Evolutionary conservation across 2,888 invertebrate genomes (phyloP).

Genomic region (Acanthosepion lycidas): DNA sequence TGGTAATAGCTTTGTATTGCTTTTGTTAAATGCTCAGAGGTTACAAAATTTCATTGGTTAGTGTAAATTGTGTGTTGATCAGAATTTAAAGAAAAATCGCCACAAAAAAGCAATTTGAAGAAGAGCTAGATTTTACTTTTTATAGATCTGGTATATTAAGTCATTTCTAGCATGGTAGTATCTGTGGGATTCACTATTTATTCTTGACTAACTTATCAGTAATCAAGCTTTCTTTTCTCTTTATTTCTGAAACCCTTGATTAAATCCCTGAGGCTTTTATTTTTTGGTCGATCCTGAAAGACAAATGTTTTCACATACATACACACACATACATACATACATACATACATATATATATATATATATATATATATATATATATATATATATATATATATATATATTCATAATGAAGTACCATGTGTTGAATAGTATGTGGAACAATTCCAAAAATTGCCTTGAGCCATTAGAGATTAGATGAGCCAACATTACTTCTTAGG

Average conservation of each 20-base stretch:
- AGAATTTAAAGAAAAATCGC: too few species aligned
- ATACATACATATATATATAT: too few species aligned
- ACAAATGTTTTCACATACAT: too few species aligned
- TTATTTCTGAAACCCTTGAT: background rate
- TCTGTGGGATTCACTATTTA: background rate
- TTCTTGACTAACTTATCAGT: background rate
- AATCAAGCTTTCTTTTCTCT: background rate
- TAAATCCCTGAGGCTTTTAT: background rate
- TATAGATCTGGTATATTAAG: too few species aligned
- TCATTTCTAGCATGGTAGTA: too few species aligned
- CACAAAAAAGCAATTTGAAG: too few species aligned
- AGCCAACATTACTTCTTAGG: background rate
- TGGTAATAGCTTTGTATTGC: background rate
- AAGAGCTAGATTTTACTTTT: too few species aligned
- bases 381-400: background rate
- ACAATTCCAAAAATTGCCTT: background rate
- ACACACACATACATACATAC: too few species aligned
- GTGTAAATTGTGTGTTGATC: too few species aligned
- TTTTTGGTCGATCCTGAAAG: background rate
- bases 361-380: too few species aligned
- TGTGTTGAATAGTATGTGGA: background rate
- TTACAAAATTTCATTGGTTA: too few species aligned
- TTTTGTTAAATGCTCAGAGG: background rate
- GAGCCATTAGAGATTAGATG: background rate
- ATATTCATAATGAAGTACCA: background rate